These are phyloP conservation scores for Microtus montanus DNA, from an alignment of 2,113 vertebrate genomes.

Conservation along the genomic window DNA sequence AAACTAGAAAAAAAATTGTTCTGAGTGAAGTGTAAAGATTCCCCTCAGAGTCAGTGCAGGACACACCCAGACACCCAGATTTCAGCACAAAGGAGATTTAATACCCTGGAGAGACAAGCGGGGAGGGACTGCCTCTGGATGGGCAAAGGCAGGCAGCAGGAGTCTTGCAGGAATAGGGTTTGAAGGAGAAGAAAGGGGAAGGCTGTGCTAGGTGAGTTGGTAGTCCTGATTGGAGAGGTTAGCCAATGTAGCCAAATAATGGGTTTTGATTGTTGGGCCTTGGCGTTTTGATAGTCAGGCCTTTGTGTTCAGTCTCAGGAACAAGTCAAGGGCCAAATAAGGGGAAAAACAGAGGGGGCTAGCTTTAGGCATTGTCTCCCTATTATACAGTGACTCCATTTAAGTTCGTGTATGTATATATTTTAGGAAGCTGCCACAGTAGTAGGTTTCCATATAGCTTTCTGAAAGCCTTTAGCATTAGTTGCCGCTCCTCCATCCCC, in stretches of 20 bases:
- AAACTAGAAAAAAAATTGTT: not conserved
- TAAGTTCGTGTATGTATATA: not conserved
- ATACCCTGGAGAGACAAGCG: not conserved
- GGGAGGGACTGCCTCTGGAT: not conserved
- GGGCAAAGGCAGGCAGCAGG: not conserved
- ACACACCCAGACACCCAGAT: not conserved
- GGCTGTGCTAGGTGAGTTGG: not conserved
- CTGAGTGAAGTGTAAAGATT: not conserved
- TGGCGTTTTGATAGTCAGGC: not conserved
- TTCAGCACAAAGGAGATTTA: not conserved
- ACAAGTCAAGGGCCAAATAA: not conserved
- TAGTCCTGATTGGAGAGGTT: not conserved
- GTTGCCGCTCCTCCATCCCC: not conserved
- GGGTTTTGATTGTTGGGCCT: not conserved
- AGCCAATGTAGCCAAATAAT: not conserved
- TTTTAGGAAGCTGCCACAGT: not conserved
- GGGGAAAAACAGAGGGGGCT: not conserved
- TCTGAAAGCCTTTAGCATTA: not conserved
- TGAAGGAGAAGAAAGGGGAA: not conserved
- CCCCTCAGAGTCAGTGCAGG: not conserved
- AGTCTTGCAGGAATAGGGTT: not conserved
- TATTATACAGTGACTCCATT: too few relatives aligned
- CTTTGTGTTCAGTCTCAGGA: not conserved
- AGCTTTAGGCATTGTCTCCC: not conserved
- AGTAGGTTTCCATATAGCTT: not conserved